phyloP scores from a whole-genome alignment of 2,888 invertebrate genomes.

The Drosophila algonquin region DNA sequence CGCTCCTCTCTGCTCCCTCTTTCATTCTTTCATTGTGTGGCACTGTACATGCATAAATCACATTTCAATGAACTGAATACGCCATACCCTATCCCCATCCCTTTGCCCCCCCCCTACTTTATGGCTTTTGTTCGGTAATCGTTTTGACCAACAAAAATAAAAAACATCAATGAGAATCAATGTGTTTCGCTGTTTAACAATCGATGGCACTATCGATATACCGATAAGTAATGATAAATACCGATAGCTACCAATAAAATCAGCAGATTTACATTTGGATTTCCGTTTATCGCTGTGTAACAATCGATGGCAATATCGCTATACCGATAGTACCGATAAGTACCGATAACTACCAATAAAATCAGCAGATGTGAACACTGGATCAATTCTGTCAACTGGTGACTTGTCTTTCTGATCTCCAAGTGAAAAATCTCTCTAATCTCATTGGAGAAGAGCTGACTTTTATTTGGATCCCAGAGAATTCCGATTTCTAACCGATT shows the following conservation, averaged over 20 bases:
- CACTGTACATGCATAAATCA: conserved; percentile 54
- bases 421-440: too few relatives aligned
- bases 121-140: conserved; percentile 35
- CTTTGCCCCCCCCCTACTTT: conserved; percentile 23
- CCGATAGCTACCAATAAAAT: too few relatives aligned
- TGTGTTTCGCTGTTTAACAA: not conserved
- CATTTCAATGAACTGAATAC: conserved; percentile 62
- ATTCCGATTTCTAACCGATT: conserved; percentile 22
- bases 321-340: not conserved
- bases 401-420: too few relatives aligned
- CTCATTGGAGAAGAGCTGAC: too few relatives aligned
- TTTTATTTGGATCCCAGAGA: not conserved
- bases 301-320: not conserved
- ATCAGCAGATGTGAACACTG: too few relatives aligned
- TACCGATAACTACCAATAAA: too few relatives aligned
- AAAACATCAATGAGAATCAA: not conserved
- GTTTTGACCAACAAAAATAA: not conserved
- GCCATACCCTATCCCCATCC: not conserved
- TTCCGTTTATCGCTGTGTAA: not conserved
- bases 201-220: too few relatives aligned
- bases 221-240: too few relatives aligned
- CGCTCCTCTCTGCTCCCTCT: not conserved
- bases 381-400: too few relatives aligned
- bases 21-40: not conserved
- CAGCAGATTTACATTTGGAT: too few relatives aligned